phyloP scores from a whole-genome alignment of 2,888 invertebrate species.

The Chironomus tentans region DNA sequence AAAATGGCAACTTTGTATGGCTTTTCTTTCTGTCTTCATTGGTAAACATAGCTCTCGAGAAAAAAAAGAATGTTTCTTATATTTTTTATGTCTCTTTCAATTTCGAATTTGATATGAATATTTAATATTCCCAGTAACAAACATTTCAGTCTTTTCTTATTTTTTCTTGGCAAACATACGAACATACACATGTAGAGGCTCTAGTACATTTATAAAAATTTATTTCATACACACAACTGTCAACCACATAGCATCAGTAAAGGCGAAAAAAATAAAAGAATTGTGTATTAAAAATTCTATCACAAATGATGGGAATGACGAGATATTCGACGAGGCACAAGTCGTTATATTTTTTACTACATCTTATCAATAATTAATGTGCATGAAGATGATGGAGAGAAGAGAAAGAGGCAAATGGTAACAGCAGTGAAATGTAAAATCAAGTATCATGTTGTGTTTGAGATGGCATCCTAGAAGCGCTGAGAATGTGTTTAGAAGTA shows the following conservation, averaged over 20 bases:
- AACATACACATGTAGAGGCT: background rate
- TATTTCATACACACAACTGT: background rate
- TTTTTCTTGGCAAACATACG: background rate
- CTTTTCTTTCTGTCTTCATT: background rate
- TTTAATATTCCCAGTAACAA: slow-evolving; percentile 13
- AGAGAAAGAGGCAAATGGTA: background rate
- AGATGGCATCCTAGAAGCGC: background rate
- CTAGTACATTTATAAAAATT: background rate
- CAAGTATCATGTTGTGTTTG: background rate
- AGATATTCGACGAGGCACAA: slow-evolving; percentile 7
- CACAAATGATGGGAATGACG: slow-evolving; percentile 19
- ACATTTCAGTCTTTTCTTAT: too few relatives aligned
- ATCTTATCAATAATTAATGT: slow-evolving; percentile 25
- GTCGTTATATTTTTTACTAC: slow-evolving; percentile 25
- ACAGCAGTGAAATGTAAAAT: background rate
- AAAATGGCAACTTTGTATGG: background rate
- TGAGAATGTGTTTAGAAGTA: background rate
- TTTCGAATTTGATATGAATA: slow-evolving; percentile 23
- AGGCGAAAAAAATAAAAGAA: background rate
- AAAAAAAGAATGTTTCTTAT: background rate
- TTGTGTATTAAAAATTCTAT: slow-evolving; percentile 24
- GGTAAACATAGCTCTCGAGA: background rate
- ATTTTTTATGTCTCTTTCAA: slow-evolving; percentile 25
- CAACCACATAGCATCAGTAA: slow-evolving; percentile 5
- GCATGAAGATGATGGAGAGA: background rate